Base-by-base conservation (phyloP, 2,113 vertebrate genomes). In the Rhinopomastus cyanomelas region DNA sequence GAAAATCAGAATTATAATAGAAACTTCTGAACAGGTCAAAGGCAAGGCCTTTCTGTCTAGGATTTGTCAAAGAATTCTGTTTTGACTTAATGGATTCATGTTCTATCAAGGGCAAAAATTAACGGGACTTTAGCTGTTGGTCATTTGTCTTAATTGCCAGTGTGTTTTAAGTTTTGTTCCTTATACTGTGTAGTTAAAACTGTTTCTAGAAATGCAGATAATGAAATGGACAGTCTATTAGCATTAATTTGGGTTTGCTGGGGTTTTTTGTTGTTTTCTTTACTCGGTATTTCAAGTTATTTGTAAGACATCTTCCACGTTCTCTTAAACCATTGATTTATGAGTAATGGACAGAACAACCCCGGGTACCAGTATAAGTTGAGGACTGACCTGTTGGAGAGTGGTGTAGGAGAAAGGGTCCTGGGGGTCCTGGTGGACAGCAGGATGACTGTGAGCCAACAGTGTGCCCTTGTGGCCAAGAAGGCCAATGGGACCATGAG, bases 191-290 rank as follows among this genome's bases (percentile, higher is more conserved):
- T 29, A 51, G 34, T 60, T 80, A 44, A 73, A 83, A 26, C 15
- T 76, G 10, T 61, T 56, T 0, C 6, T 55, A 81, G 52, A 68
- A 84, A 71, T 44, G 19, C 62, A 69, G 32, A 16, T 57, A 17
- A 52, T 27, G 27, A 89, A 56, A 10, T 26, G 14, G 46, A 19
- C 57, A 80, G 17, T 53, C 8, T 56, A 15, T 42, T 57, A 61
- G 12, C 5, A 7, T 56, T 52, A 48, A 72, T 51, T 21, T 42
- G n/a, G n/a, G n/a, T n/a, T n/a, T n/a, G n/a, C n/a, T n/a, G n/a
- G n/a, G 6, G 0, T 0, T 6, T 23, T 13, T 26, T 39, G 12
- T 44, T 44, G 12, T 44, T 21, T 12, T 37, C 52, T 66, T 12
- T 84, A 2, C 55, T 67, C 44, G 69, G 13, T 80, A 55, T 57